Evolutionary conservation across 92 coral and sea anemone species (phyloP), one percentile per base, ranked within the genome.

Genomic region (Paramuricea clavata): DNA sequence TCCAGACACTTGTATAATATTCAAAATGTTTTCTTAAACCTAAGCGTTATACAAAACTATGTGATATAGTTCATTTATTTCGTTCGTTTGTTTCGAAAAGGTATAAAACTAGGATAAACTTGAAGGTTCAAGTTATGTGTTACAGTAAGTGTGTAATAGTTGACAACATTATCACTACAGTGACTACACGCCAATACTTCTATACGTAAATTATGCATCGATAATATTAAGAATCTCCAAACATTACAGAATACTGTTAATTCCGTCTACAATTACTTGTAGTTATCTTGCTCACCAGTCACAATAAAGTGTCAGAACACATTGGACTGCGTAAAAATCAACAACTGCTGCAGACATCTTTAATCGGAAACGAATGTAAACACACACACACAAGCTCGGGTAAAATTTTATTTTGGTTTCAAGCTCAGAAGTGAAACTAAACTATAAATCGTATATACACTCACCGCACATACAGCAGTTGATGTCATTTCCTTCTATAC

Each of bases 401-500:
- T n/a, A 50, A 49, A 11, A 1, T 76, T 76, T 22, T 23, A 44
- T 44, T 74, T 52, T 74, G 22, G 54, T 15, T 74, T 21, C 25
- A 70, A 70, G 22, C 39, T 28, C 36, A 41, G 9, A 43, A 74
- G 43, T 33, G 42, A 49, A 52, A 49, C 68, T 30, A 28, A 15
- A 3, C 4, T 26, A 35, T 43, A 49, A 35, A 64, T 34, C 75
- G 28, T 13, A 78, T 39, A 60, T 32, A 59, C 27, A 76, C 98
- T 94, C 42, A 97, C 99, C 99, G 90, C 99, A 97, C 89, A 97
- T 97, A 84, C 95, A 94, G 86, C 99, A 97, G 87, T 93, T 97
- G 16, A 97, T 97, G 30, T 97, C 99, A 83, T 88, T 91, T 73
- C 99, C 99, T 76, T 94, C 99, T 28, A 93, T 60, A 42, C 97